These are phyloP conservation scores for Phyllotreta striolata DNA, from an alignment of 2,888 invertebrate genomes.

Conservation along the genomic window DNA sequence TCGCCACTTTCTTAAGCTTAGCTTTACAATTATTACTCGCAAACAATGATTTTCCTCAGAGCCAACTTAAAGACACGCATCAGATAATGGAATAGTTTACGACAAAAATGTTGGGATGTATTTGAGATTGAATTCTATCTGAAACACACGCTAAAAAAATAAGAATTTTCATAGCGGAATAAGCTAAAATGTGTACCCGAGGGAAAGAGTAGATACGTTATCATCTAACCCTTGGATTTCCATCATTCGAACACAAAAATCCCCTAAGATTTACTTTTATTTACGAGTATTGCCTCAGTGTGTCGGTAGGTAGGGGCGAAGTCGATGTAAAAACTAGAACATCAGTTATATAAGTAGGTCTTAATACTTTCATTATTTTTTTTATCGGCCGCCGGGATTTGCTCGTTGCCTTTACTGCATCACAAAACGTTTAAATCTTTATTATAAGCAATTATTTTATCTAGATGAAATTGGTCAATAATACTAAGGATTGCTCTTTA, in stretches of 20 bases:
- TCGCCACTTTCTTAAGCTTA: conserved; percentile 4
- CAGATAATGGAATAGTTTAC: conserved; percentile 4
- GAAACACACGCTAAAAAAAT: background rate
- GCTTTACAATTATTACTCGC: background rate
- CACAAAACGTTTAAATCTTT: background rate
- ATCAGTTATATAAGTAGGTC: conserved; percentile 26
- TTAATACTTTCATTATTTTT: conserved; percentile 26
- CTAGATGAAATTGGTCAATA: background rate
- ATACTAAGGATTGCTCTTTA: background rate
- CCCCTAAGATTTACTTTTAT: conserved; percentile 29
- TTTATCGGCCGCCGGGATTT: conserved; percentile 22
- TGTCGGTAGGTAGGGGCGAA: conserved; percentile 24
- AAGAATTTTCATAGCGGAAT: conserved; percentile 21
- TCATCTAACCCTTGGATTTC: conserved; percentile 25
- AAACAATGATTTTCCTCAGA: background rate
- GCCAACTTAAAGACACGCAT: background rate
- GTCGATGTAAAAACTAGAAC: conserved; percentile 26
- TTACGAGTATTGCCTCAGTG: conserved; percentile 23
- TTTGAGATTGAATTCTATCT: background rate
- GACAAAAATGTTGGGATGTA: conserved; percentile 2
- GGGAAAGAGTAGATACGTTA: conserved; percentile 26
- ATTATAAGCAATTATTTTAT: background rate
- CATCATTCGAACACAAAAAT: conserved; percentile 29
- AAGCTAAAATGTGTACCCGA: conserved; percentile 16
- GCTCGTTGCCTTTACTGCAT: background rate